These are phyloP conservation scores for Mechanitis mazaeus DNA, from an alignment of 2,888 invertebrate genomes.

Conservation along the genomic window DNA sequence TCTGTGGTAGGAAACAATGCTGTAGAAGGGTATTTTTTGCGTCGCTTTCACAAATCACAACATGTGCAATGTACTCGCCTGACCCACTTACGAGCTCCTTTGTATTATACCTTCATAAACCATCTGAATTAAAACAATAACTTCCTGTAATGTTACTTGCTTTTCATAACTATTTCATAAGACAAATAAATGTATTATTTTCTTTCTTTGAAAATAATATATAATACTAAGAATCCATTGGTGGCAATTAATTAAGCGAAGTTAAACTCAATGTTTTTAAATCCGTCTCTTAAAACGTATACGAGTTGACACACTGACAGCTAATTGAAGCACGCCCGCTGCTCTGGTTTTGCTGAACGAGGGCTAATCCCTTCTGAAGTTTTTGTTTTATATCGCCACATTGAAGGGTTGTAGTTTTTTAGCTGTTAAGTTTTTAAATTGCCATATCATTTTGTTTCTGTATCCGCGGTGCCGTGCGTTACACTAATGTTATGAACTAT, in stretches of 20 bases:
- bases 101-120: constrained; percentile 68
- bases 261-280: constrained; percentile 3
- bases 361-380: constrained; percentile 64
- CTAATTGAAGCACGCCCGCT: constrained; percentile 75
- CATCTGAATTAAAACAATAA: constrained; percentile 55
- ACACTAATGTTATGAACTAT: no score
- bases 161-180: background rate
- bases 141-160: constrained; percentile 8
- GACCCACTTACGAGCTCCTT: constrained; percentile 74
- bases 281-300: constrained; percentile 16
- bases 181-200: no score
- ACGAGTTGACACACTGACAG: constrained; percentile 73
- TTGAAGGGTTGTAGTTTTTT: constrained; percentile 46
- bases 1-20: constrained; percentile 63
- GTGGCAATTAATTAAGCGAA: background rate
- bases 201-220: background rate
- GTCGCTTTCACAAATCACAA: constrained; percentile 62
- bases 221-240: background rate
- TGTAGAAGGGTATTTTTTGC: constrained; percentile 66
- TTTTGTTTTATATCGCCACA: constrained; percentile 49
- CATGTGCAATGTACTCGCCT: constrained; percentile 68
- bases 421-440: constrained; percentile 6
- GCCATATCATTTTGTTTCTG: background rate
- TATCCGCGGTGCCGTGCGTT: no score
- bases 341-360: constrained; percentile 67